These are phyloP conservation scores for Cosmorhoe ocellata DNA, from an alignment of 2,888 invertebrate species.

Conservation along the genomic window DNA sequence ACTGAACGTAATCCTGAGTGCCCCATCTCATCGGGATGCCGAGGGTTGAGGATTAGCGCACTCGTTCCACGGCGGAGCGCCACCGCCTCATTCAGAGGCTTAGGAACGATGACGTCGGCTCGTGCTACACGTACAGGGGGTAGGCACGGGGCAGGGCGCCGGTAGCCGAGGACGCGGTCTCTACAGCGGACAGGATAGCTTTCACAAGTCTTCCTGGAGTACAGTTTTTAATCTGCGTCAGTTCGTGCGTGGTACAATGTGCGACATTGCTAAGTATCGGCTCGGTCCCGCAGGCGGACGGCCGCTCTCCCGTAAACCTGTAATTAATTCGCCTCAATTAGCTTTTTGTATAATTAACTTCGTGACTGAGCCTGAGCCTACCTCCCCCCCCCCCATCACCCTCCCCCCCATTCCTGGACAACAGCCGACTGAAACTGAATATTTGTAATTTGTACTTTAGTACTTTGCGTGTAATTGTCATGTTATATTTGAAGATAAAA, in stretches of 20 bases:
- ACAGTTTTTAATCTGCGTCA: too few relatives aligned
- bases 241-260: too few relatives aligned
- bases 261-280: too few relatives aligned
- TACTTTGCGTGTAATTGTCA: too few relatives aligned
- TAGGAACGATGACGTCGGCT: not conserved
- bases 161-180: too few relatives aligned
- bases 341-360: conserved; percentile 32
- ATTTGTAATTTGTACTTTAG: too few relatives aligned
- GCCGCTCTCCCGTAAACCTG: conserved; percentile 12
- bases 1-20: conserved; percentile 25
- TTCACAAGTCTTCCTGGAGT: too few relatives aligned
- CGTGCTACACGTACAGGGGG: too few relatives aligned
- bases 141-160: too few relatives aligned
- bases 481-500: not conserved
- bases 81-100: not conserved
- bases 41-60: not conserved
- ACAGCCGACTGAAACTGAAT: not conserved
- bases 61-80: not conserved
- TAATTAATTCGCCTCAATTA: conserved; percentile 31
- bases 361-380: conserved; percentile 19
- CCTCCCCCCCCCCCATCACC: not conserved
- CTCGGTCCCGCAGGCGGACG: too few relatives aligned
- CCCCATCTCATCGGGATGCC: conserved; percentile 18
- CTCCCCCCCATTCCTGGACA: not conserved
- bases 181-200: too few relatives aligned